Evolutionary conservation across 2,797 vertebrate genomes (phyloP), one percentile per base, ranked within the genome.

Genomic region (Rousettus madagascariensis): DNA sequence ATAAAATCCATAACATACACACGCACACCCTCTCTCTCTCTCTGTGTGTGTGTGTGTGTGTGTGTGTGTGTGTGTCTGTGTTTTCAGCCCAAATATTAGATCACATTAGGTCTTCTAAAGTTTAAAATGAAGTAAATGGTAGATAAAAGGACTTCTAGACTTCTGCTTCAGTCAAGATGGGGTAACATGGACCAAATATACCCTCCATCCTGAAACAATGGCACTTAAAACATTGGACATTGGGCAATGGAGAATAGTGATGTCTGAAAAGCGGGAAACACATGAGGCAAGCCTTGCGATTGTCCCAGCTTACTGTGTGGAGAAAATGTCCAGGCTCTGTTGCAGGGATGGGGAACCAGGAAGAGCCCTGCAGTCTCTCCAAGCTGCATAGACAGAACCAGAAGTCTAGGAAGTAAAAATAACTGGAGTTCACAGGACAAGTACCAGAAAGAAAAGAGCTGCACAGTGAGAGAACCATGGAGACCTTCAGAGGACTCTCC

Each of bases 61-160:
- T 46, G 11, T 46, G 43, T 46, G 43, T 46, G 46, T 46, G 46
- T 46, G 46, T 46, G 46, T 46, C 0, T 59, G 12, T 30, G 24
- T 57, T 16, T 89, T 61, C 53, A 71, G 79, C 30, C 36, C 66
- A 66, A 59, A 38, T 86, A 79, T 68, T 63, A 80, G 41, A 63
- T 28, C 46, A 15, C 11, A 49, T 53, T 38, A 49, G 57, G 82
- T 82, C 66, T 89, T 83, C 15, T 38, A 66, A 74, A 65, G 24
- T 43, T 63, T 63, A 43, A 33, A 83, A 83, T 83, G 69, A 74
- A 89, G 66, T 24, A 36, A 20, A 5, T 57, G 19, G 17, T 13
- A 24, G 26, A 75, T 74, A 59, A 65, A 75, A 89, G 49, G 77
- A 38, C 59, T 33, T 74, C 30, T n/a, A 55, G 36, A 30, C 51